Base-by-base conservation (phyloP, 2,888 invertebrate genomes). In the Sialis lutaria region DNA sequence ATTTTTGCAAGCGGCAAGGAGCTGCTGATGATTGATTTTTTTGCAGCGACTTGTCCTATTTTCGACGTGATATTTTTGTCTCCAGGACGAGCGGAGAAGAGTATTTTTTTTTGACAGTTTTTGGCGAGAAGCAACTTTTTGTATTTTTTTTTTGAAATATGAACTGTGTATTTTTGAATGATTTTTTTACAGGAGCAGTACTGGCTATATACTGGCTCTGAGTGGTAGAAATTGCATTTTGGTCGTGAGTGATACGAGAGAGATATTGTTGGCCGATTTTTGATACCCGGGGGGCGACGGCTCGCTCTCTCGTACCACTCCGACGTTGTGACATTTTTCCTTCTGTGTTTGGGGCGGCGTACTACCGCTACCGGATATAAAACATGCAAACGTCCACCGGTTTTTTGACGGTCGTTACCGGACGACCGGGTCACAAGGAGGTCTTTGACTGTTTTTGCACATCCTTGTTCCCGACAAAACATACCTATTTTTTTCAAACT, bases 261-360 rank as follows among this genome's bases (percentile, higher is more conserved):
- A 47, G 47, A 31, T 45, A 22, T 22, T 22, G 22, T 44, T 31
- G 57, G 56, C 56, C 60, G 60, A 55, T 64, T 65, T 66, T 65
- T 66, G 63, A 60, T 60, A 63, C 61, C 65, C 64, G 58, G 60
- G 58, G 62, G 64, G 64, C 59, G 56, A 55, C 57, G 59, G 56
- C 58, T 57, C 62, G 42, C 45, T 62, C 62, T 59, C 59, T 60
- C 62, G 61, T 54, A 60, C 58, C 65, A 58, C 65, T 64, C 64
- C 63, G 67, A 68, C 77, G 75, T 77, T 81, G 82, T 82, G 82
- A 82, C 82, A 82, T 79, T 81, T 82, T 82, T 82, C 75, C 70
- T 73, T 78, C 79, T 82, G 82, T 83, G 82, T 80, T 81, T 82
- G 82, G 82, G 82, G 82, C 81, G 75, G 75, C 80, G 81, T 80